These are phyloP conservation scores for Sebastes oblongus DNA, from an alignment of 2,797 vertebrate genomes.

Conservation along the genomic window DNA sequence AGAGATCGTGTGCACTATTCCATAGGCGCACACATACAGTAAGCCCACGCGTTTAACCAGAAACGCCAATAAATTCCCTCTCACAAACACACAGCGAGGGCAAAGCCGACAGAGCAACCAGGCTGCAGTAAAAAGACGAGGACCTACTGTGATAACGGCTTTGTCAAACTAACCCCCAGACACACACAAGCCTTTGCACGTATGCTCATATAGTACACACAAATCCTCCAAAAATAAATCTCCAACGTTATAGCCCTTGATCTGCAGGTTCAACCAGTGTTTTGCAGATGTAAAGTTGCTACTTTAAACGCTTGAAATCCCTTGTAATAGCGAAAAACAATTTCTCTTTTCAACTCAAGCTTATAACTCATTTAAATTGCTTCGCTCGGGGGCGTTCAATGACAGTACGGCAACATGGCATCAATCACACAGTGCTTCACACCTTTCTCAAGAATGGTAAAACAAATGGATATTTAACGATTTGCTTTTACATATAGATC, in stretches of 20 bases:
- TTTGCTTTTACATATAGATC: background rate
- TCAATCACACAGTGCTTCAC: slow-evolving; percentile 49
- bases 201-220: background rate
- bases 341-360: slow-evolving; percentile 26
- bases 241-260: background rate
- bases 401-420: slow-evolving; percentile 30
- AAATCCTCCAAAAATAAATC: slow-evolving; percentile 3
- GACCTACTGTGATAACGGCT: slow-evolving; percentile 30
- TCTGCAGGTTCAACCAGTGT: slow-evolving; percentile 30
- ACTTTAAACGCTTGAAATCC: slow-evolving; percentile 36
- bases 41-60: slow-evolving; percentile 10
- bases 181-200: background rate
- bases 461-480: slow-evolving; percentile 13
- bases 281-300: slow-evolving; percentile 29
- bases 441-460: slow-evolving; percentile 1
- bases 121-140: slow-evolving; percentile 15
- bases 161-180: slow-evolving; percentile 22
- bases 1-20: slow-evolving; percentile 15
- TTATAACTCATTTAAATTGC: slow-evolving; percentile 45
- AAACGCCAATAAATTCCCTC: background rate
- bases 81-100: background rate
- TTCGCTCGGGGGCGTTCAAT: slow-evolving; percentile 43
- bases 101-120: slow-evolving; percentile 20
- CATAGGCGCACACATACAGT: background rate
- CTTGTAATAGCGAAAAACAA: slow-evolving; percentile 22